Base-by-base conservation (phyloP, 1,140 invertebrate genomes). In the Cecropterus lyciades region DNA sequence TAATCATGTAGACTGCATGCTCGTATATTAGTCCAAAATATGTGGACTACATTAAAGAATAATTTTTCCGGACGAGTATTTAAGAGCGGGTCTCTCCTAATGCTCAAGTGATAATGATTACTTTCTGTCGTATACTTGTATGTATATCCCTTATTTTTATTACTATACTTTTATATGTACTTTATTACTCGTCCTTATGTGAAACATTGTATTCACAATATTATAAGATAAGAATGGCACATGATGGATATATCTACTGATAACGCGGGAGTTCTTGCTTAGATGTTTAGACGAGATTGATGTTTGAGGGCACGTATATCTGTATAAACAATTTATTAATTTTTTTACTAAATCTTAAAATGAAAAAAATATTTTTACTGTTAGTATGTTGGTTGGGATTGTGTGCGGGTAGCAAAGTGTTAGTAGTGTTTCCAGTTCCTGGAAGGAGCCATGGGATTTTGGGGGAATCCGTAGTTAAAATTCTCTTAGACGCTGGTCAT, bases 381-480 rank as follows among this genome's bases (percentile, higher is more conserved):
- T 40, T 55, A 17, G 52, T 40, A n/a, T 3, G 43, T 17, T 55
- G 30, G 8, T 16, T 55, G 17, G 24, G 15, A 20, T 10, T 11
- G 20, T 70, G 59, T 48, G 56, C 70, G 30, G 73, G 68, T 10
- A 75, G 69, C 48, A 84, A 73, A 42, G 68, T 83, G 5, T 14
- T 85, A 6, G 70, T 79, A 7, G 68, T 85, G 1, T 82, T 80
- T 48, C 77, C 77, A 0, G 57, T 85, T 20, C 71, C 80, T 0
- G 57, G 68, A 0, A 76, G 48, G 16, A 85, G 82, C 30, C 82
- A 85, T 64, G 59, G 65, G 3, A 80, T 72, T 9, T 63, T 85
- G 1, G 82, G 82, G 0, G 60, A 78, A 24, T 74, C 67, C 0
- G 48, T 76, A n/a, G 77, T 80, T 1, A 73, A 49, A 17, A 55